phyloP scores from a whole-genome alignment of 2,113 vertebrate genomes.

The Cyrtonyx montezumae region DNA sequence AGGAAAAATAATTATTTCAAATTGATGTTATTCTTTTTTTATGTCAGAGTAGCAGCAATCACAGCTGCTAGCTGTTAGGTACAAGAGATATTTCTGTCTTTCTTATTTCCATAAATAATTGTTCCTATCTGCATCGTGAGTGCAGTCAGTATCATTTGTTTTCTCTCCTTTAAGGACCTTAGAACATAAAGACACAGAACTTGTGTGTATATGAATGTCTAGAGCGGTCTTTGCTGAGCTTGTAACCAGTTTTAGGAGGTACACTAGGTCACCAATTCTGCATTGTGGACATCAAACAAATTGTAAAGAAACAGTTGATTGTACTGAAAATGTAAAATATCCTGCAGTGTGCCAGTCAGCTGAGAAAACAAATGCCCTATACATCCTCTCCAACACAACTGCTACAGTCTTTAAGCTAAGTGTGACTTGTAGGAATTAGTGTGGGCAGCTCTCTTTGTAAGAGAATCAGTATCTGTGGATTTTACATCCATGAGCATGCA shows the following conservation, averaged over 20 bases:
- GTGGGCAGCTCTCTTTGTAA: neutral
- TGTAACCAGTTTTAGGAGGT: neutral
- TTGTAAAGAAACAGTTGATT: neutral
- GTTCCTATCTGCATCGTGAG: neutral
- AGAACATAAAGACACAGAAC: neutral
- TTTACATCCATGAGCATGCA: neutral
- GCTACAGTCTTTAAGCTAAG: neutral
- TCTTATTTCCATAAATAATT: slow-evolving; percentile 19
- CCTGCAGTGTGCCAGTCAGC: neutral
- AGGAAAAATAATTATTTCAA: neutral
- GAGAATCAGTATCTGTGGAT: slow-evolving; percentile 1
- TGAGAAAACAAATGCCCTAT: neutral
- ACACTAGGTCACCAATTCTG: neutral
- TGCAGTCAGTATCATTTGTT: neutral
- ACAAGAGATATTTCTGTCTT: neutral
- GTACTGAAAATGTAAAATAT: neutral
- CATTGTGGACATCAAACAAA: neutral
- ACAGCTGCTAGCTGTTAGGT: neutral
- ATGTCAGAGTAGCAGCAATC: neutral
- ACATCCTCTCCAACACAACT: neutral
- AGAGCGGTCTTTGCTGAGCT: neutral
- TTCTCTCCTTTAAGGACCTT: neutral
- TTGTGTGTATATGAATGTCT: neutral
- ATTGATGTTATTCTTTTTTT: neutral
- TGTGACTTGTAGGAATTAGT: slow-evolving; percentile 13